Conservation (phyloP, 2,113 vertebrate species). For the Astatotilapia flaviijosephi region DNA sequence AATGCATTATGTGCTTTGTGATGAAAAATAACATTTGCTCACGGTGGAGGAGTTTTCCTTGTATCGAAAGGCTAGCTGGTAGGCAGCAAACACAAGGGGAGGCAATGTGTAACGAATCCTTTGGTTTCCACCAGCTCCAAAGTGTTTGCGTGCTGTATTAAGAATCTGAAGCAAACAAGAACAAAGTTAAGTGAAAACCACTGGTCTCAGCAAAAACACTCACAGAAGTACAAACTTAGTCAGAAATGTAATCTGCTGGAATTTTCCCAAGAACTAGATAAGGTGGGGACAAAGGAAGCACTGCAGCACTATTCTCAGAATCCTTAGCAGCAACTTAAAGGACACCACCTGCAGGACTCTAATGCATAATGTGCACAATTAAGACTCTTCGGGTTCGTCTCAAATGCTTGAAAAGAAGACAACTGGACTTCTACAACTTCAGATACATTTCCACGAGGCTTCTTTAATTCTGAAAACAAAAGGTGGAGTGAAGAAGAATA, state of each 20-base stretch:
- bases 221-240: background rate
- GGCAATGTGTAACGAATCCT: constrained; percentile 93
- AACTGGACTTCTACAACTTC: background rate
- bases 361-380: background rate
- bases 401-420: background rate
- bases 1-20: background rate
- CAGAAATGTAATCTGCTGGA: background rate
- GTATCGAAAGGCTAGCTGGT: constrained; percentile 95
- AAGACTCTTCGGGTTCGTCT: background rate
- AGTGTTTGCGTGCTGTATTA: constrained; percentile 96
- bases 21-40: background rate
- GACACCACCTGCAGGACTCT: background rate
- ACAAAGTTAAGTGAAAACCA: background rate
- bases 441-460: background rate
- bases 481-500: background rate
- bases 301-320: background rate
- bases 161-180: constrained; percentile 76
- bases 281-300: background rate
- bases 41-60: constrained; percentile 92
- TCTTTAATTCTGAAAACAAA: background rate
- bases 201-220: background rate
- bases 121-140: constrained; percentile 95
- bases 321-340: background rate
- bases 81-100: constrained; percentile 92
- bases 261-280: background rate